These are phyloP conservation scores for Luscinia megarhynchos DNA, from an alignment of 2,797 vertebrate species.

Conservation along the genomic window DNA sequence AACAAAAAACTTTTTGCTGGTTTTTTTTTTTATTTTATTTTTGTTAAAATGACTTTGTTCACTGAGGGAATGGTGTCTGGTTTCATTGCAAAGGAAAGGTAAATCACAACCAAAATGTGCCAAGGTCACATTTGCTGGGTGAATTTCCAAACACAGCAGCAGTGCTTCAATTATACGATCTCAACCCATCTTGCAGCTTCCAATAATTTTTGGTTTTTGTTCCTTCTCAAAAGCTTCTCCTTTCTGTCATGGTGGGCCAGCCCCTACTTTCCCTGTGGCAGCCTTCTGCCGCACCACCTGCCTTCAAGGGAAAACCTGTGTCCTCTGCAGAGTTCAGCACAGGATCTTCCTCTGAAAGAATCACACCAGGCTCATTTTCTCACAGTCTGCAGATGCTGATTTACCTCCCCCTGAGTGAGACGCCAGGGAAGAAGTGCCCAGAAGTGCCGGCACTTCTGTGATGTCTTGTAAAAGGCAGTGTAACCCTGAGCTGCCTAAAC, in stretches of 20 bases:
- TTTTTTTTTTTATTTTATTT: not conserved
- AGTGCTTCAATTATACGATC: not conserved
- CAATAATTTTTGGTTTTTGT: not conserved
- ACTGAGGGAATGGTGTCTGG: not conserved
- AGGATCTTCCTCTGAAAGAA: not conserved
- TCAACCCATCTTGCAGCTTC: not conserved
- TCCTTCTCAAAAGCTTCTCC: not conserved
- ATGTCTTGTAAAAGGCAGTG: not conserved
- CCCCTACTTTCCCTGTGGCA: not conserved
- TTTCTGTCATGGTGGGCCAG: not conserved
- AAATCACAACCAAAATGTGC: not conserved
- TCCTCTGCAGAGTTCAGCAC: not conserved
- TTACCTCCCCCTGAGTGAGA: not conserved
- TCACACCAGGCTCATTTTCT: not conserved
- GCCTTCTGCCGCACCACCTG: not conserved
- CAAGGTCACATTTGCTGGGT: not conserved
- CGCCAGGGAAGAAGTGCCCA: not conserved
- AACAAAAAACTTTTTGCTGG: accelerated
- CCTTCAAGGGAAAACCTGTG: not conserved
- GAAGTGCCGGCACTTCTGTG: not conserved
- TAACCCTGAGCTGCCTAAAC: not conserved
- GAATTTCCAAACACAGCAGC: not conserved
- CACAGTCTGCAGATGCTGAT: not conserved
- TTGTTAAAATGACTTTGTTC: not conserved
- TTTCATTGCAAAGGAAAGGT: not conserved